A percentile compares a stretch with the other conserved stretches of the same genome.
Evolutionary conservation across 2,888 invertebrate species (phyloP).

Genomic region (Cinara cedri): DNA sequence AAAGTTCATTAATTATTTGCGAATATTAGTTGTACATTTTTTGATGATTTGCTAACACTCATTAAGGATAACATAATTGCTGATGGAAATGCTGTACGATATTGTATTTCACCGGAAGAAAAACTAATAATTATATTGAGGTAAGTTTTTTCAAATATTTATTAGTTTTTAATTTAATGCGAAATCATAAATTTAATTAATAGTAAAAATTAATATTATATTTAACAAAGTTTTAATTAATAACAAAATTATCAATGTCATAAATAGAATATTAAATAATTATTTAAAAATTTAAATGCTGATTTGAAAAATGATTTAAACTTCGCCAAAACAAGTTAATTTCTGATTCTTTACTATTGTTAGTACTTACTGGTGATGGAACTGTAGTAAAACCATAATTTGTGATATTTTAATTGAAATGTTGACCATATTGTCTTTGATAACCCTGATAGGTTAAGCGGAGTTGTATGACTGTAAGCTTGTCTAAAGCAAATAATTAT

Average conservation of each 20-base stretch:
- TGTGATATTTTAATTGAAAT: background rate
- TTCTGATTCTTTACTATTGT: background rate
- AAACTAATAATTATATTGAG: background rate
- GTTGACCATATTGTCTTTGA: background rate
- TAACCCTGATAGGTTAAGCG: background rate
- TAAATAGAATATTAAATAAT: background rate
- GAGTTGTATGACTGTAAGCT: background rate
- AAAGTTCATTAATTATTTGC: conserved; percentile 58
- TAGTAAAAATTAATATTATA: no score
- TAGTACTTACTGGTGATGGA: background rate
- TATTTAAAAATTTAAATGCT: background rate
- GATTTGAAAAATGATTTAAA: conserved; percentile 4
- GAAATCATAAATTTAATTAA: no score
- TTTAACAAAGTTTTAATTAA: background rate
- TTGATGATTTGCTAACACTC: background rate
- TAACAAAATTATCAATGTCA: background rate
- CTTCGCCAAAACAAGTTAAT: background rate
- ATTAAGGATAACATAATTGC: background rate
- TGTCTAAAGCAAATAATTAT: conserved; percentile 56
- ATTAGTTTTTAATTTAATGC: no score
- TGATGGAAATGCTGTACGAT: background rate
- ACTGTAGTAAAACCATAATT: background rate
- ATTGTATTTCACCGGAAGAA: background rate
- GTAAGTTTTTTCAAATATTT: background rate
- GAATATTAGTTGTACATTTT: conserved; percentile 10